Evolutionary conservation across 2,113 vertebrate genomes (phyloP), one percentile per base, ranked within the genome.

Genomic region (Lamprologus ornatipinnis): DNA sequence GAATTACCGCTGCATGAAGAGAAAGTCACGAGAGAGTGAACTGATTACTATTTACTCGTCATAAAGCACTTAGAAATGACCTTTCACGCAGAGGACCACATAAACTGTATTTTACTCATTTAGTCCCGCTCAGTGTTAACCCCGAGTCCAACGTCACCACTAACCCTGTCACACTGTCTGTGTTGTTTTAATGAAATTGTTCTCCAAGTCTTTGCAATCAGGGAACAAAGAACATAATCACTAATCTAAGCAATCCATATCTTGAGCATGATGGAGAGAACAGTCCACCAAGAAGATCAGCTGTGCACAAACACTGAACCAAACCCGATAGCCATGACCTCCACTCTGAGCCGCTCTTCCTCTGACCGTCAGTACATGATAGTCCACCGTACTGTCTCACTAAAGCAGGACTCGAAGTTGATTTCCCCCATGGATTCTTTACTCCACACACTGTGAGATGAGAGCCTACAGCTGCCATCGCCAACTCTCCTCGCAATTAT

Each of bases 351-450:
- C 35, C 8, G n/a, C 60, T 84, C 79, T 51, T 60, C 70, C 23
- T 83, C 55, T 19, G 73, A 82, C 57, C 1, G 9, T 83, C 80
- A 75, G 90, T 68, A 88, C 49, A 57, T 51, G 79, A 85, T 82
- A 33, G 37, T 68, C 58, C 12, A 26, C 70, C 7, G 13, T 2
- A 14, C 35, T 45, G 47, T 80, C 26, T 35, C n/a, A 68, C 79
- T 57, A 54, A 84, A 60, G 54, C 58, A 73, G 70, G 51, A 82
- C 79, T 75, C 21, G 82, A 79, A 85, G 68, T 15, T 51, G 84
- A 95, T 94, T 94, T 95, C 92, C 93, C 88, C 21, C 11, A 5
- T 6, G 85, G 90, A 92, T 45, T 14, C 54, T 14, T 81, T 42
- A 85, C 75, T 83, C 60, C 79, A 85, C 89, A 83, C 80, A 47